These are phyloP conservation scores for Oncorhynchus gorbuscha DNA, from an alignment of 2,113 vertebrate genomes.

Conservation along the genomic window DNA sequence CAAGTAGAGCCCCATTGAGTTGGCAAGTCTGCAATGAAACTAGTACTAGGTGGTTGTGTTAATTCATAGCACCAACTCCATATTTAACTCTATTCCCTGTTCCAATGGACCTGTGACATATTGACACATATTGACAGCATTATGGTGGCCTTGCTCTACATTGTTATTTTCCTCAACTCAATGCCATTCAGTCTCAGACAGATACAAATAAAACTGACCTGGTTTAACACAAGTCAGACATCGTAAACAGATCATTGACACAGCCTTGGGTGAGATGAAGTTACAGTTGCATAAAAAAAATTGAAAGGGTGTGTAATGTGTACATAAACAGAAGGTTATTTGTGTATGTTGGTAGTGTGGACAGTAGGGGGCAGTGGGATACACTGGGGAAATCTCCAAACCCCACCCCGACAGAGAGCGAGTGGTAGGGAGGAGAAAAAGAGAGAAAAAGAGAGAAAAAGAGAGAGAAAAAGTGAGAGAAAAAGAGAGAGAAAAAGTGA, in stretches of 20 bases:
- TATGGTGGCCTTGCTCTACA: neutral
- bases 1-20: no score
- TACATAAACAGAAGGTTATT: neutral
- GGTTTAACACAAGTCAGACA: neutral
- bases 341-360: slow-evolving; percentile 1
- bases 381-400: neutral
- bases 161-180: neutral
- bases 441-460: neutral
- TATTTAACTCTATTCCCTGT: no score
- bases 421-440: slow-evolving; percentile 12
- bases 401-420: slow-evolving; percentile 7
- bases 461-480: neutral
- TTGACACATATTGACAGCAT: no score
- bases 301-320: neutral
- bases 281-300: neutral
- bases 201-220: slow-evolving; percentile 7
- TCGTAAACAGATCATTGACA: neutral
- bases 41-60: no score
- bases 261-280: neutral
- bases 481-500: neutral
- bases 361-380: slow-evolving; percentile 46
- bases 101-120: no score
- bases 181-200: neutral
- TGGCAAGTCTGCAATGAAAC: no score
- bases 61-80: no score